Conservation (phyloP, 2,797 vertebrate genomes). For the Rachycentron canadum region DNA sequence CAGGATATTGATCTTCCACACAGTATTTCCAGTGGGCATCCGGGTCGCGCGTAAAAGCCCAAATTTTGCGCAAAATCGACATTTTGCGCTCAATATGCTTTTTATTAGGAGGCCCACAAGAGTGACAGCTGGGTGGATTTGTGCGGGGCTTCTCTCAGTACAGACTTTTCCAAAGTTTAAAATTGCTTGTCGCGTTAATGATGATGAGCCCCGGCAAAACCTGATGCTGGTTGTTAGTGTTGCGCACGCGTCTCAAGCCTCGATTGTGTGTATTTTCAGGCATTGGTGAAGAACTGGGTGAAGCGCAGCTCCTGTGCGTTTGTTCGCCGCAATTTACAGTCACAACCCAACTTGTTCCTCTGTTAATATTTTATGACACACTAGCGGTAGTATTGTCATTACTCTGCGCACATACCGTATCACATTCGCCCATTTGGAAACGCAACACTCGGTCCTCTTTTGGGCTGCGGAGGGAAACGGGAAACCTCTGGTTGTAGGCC, state of each 20-base stretch:
- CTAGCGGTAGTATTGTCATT: slow-evolving; percentile 82
- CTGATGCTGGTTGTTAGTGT: background rate
- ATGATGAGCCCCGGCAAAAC: slow-evolving; percentile 10
- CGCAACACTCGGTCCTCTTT: slow-evolving; percentile 79
- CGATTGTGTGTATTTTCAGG: slow-evolving; percentile 8
- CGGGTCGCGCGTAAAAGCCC: slow-evolving; percentile 54
- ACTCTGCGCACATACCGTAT: slow-evolving; percentile 82
- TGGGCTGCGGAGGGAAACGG: slow-evolving; percentile 78
- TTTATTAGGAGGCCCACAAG: slow-evolving; percentile 6
- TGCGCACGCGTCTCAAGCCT: slow-evolving; percentile 15
- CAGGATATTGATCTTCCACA: background rate
- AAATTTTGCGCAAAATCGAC: slow-evolving; percentile 34
- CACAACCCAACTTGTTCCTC: slow-evolving; percentile 82
- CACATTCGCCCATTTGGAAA: slow-evolving; percentile 85
- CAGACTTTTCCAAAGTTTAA: background rate
- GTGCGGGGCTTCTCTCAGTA: too few species aligned
- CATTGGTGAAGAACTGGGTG: slow-evolving; percentile 6
- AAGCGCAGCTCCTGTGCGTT: slow-evolving; percentile 32
- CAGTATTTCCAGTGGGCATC: background rate
- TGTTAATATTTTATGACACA: slow-evolving; percentile 87
- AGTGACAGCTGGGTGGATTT: slow-evolving; percentile 17
- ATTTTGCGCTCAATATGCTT: slow-evolving; percentile 5
- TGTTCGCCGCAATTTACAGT: slow-evolving; percentile 71
- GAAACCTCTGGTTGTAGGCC: slow-evolving; percentile 78
- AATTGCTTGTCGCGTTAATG: background rate